Conservation (phyloP, 2,888 invertebrate species). For the Latheticus oryzae region DNA sequence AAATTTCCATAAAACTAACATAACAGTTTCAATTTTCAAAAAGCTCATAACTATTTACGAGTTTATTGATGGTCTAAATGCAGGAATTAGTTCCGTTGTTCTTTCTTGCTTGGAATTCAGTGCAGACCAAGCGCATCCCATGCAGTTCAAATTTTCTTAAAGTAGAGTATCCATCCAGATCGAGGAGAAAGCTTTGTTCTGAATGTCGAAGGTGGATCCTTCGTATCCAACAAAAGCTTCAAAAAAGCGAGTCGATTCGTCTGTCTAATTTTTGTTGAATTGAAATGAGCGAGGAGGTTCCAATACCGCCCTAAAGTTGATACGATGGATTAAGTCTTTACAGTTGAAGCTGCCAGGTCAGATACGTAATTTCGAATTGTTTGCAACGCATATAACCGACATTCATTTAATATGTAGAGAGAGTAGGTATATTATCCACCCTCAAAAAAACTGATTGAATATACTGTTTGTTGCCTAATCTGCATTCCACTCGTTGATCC, state of each 20-base stretch:
- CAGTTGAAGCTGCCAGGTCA: constrained; percentile 26
- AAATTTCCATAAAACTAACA: too few species aligned
- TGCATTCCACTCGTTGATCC: constrained; percentile 37
- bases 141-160: too few species aligned
- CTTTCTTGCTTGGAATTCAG: too few species aligned
- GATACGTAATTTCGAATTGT: constrained; percentile 30
- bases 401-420: constrained; percentile 27
- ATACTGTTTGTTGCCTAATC: constrained; percentile 31
- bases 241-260: constrained; percentile 8
- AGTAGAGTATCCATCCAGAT: too few species aligned
- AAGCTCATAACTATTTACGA: too few species aligned
- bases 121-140: too few species aligned
- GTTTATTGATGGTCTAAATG: too few species aligned
- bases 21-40: too few species aligned
- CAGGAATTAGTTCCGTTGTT: too few species aligned
- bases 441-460: constrained; percentile 36
- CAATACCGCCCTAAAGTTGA: constrained; percentile 29
- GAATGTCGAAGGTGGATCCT: constrained; percentile 3
- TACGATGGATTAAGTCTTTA: constrained; percentile 30
- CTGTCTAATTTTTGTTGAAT: constrained; percentile 31
- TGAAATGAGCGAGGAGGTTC: constrained; percentile 29
- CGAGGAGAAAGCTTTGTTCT: too few species aligned
- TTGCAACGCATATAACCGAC: constrained; percentile 1
- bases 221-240: constrained; percentile 3
- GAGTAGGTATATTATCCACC: constrained; percentile 8